Evolutionary conservation across 2,888 invertebrate genomes (phyloP).

Genomic region (Brassicogethes aeneus): DNA sequence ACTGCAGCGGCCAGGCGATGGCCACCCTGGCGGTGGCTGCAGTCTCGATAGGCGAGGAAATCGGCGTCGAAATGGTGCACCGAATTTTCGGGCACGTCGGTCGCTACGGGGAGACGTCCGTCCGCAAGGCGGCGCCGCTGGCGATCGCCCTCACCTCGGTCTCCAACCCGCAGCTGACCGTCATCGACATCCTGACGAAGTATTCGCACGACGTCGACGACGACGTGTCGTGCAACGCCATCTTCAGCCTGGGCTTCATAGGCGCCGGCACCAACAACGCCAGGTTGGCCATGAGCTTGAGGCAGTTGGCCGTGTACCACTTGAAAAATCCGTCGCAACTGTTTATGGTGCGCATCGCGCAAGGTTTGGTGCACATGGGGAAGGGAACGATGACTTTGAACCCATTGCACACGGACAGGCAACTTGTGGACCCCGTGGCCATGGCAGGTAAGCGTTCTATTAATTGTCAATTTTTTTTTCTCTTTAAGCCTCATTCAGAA

Average conservation of each 20-base stretch:
- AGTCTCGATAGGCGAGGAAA: conserved; percentile 96
- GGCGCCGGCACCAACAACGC: conserved; percentile 83
- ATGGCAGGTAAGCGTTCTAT: too few relatives aligned
- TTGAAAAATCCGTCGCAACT: conserved; percentile 92
- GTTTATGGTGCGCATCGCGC: conserved; percentile 94
- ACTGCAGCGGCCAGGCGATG: conserved; percentile 80
- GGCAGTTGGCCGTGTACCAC: conserved; percentile 95
- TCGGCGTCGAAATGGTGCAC: conserved; percentile 95
- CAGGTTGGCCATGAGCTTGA: conserved; percentile 90
- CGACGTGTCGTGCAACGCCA: conserved; percentile 96
- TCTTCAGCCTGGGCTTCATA: conserved; percentile 94
- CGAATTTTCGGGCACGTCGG: conserved; percentile 89
- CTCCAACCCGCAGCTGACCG: conserved; percentile 91
- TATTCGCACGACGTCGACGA: conserved; percentile 97
- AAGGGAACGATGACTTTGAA: conserved; percentile 96
- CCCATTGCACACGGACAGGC: conserved; percentile 92
- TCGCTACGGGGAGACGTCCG: conserved; percentile 49
- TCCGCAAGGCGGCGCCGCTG: conserved; percentile 89
- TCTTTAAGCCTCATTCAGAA: too few relatives aligned
- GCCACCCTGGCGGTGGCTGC: conserved; percentile 94
- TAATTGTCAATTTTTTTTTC: too few relatives aligned
- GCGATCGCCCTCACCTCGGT: conserved; percentile 91
- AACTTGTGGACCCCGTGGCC: conserved; percentile 87
- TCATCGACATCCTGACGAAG: conserved; percentile 94
- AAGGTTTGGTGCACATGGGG: conserved; percentile 93